Base-by-base conservation (phyloP, 2,113 vertebrate genomes). In the Procapra przewalskii region DNA sequence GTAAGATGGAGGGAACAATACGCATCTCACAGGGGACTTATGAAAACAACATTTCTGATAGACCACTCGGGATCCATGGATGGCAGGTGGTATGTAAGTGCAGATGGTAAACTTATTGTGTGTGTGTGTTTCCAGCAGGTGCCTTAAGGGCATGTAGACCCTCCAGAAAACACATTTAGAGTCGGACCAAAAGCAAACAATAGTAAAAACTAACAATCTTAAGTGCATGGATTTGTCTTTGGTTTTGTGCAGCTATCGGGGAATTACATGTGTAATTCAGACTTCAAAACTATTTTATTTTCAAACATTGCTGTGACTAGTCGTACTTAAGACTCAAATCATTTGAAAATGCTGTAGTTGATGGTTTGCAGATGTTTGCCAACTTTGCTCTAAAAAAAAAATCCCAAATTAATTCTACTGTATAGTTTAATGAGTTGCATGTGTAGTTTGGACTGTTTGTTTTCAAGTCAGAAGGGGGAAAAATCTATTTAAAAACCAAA, bases 61-160 rank as follows among this genome's bases (percentile, higher is more conserved):
- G 96, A 82, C 90, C 45, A 13, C 92, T 81, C 52, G 91, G 93
- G 92, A 98, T 36, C 93, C 96, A 95, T 95, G 93, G 98, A 95
- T 96, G 75, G 88, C 96, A 96, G 96, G 95, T 89, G 93, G 96
- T 97, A 96, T 96, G 97, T 95, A 95, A 98, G 97, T 97, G 97
- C 94, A 97, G 88, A 81, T 85, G 89, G 50, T 52, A 89, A 94
- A 60, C 48, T 64, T 64, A 3, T 67, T 50, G 25, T 67, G 48
- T 87, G 79, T 91, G 54, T 96, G 64, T 92, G 95, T 59, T 92
- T 91, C n/a, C 43, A 89, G 80, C 33, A 75, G n/a, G 45, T 45
- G 88, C 25, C 0, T 29, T 17, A 57, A 67, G 48, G 48, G 10
- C 23, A 12, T 54, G 25, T 10, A 79, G 64, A 79, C 6, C 14